Base-by-base conservation (phyloP, 2,888 invertebrate species). In the Thymelicus acteon region DNA sequence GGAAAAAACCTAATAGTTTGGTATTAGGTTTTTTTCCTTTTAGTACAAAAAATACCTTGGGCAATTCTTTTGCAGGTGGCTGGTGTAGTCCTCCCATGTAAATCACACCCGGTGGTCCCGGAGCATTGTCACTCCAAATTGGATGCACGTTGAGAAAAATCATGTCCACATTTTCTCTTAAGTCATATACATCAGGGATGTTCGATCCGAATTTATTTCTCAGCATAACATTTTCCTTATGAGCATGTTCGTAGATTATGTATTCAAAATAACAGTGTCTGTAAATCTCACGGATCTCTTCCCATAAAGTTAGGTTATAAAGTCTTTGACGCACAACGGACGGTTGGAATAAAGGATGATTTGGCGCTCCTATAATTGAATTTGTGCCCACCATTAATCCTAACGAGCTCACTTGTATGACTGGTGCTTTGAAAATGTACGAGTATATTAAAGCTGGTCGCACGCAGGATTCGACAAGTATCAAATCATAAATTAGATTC, bases 91-190 rank as follows among this genome's bases (percentile, higher is more conserved):
- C 88, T 47, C 89, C 88, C 62, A 89, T 81, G 65, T 82, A 82
- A 7, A 90, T 72, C n/a, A 87, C 75, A 60, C 79, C 81, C 0
- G 89, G 87, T 6, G 87, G 79, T 6, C 84, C 72, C 0, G 91
- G 90, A 31, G 85, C 75, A 49, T 81, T 78, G 5, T 66, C 72
- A 15, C 78, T 78, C 75, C 85, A 82, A 48, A 84, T 74, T 0
- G 84, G 84, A 78, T 89, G 82, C 3, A 81, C 78, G 75, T 93
- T 94, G 0, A 90, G 54, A 61, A 94, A 86, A 24, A 90, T 71
- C 81, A 93, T 75, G 60, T 87, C 84, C 0, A 88, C 75, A 57
- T 82, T 82, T 40, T 82, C 74, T 2, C 65, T 67, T 12, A 85
- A 62, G 39, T 80, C 77, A 24, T 60, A 71, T 8, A 80, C 44